Base-by-base conservation (phyloP, 2,797 vertebrate genomes). In the Onychomys leucogaster region DNA sequence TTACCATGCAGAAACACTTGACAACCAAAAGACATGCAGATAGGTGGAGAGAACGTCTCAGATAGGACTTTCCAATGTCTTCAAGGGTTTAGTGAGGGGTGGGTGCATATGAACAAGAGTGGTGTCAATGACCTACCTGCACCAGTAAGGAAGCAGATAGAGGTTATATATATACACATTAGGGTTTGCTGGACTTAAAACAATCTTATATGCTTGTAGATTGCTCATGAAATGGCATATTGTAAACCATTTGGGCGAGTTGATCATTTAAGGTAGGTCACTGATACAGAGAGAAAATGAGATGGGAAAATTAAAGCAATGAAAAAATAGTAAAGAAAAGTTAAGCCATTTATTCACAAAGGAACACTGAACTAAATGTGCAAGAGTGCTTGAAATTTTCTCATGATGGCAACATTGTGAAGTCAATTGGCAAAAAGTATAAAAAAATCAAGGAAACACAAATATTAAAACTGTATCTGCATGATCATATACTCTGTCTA, bases 241-340 rank as follows among this genome's bases (percentile, higher is more conserved):
- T 97, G 99, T 98, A 97, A 98, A 99, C 97, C 97, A 98, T 98
- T 98, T 99, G 99, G 99, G 99, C 99, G 98, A 99, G 99, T 99
- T 99, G 99, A 99, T 98, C 99, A 99, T 98, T 99, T 99, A 99
- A 98, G 98, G 98, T 97, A 98, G 98, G 98, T 98, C 98, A 98
- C 98, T 82, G 97, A 98, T 96, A 98, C 96, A 98, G 80, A 97
- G 99, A 98, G 99, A 99, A 98, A 99, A 99, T 99, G 97, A 98
- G 97, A 98, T 97, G 97, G 61, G 96, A 98, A 97, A 97, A 97
- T 98, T 98, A 97, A 98, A 98, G 94, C 96, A 98, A 98, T 98
- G 97, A 98, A 89, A 97, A 97, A 99, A 99, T 97, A 98, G 98
- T 99, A 75, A 73, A 71, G 97, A 98, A 98, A 98, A 98, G 98